Base-by-base conservation (phyloP, 2,888 invertebrate genomes). In the Aspidiotus destructor region DNA sequence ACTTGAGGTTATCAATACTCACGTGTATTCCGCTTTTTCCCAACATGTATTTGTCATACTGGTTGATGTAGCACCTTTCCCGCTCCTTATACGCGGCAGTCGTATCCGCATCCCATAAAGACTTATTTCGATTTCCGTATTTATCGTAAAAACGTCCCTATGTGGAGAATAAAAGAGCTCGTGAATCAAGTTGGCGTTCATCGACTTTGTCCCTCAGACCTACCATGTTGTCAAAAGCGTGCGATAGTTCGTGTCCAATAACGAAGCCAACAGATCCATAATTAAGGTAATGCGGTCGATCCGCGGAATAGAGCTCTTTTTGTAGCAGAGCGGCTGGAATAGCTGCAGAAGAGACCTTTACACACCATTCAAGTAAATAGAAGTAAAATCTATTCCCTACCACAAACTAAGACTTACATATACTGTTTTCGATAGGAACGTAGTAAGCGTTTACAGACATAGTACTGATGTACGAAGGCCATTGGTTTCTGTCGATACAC, bases 221-320 rank as follows among this genome's bases (percentile, higher is more conserved):
- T 44, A 65, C 65, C 28, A 58, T 57, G n/a, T 57, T 57, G 15
- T 65, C 65, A 41, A 65, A 65, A 2, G 65, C 65, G 48, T 65
- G 65, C 15, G 65, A 58, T 42, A 65, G 42, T 44, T 65, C 65
- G 52, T 65, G 65, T 8, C 65, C 58, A 13, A 57, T 65, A 6
- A 65, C 58, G n/a, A 44, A 65, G 40, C 65, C 65, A 28, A 65
- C 17, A 8, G 58, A 42, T 17, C 65, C 65, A 40, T 58, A 65
- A 42, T 65, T 65, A 48, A 65, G 17, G 11, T 65, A 65, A 48
- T 65, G 54, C 11, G 65, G 65, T 28, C 65, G 42, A n/a, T 65
- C 58, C 10, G 48, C 40, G 1, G 58, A 58, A 40, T 58, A 65
- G 15, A 65, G 58, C 42, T 41, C 28, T 28, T 44, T 42, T 57